These are phyloP conservation scores for Drosophila austrosaltans DNA, from an alignment of 2,888 invertebrate species.

Conservation along the genomic window DNA sequence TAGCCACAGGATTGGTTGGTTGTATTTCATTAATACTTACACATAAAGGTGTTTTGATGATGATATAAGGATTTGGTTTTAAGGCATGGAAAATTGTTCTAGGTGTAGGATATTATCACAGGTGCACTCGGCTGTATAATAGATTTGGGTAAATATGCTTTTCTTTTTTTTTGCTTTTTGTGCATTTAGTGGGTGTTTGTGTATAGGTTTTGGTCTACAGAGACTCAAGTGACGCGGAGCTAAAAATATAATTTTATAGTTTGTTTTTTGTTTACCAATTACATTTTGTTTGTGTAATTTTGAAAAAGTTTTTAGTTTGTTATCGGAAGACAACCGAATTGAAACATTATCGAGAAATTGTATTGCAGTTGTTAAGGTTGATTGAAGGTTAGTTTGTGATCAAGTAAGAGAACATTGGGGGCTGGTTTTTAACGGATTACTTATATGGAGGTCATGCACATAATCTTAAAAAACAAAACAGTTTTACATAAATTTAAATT, in stretches of 20 bases:
- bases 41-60: conserved; percentile 32
- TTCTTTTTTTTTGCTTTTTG: conserved; percentile 11
- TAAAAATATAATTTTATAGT: conserved; percentile 66
- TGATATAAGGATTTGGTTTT: conserved; percentile 23
- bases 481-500: too few relatives aligned
- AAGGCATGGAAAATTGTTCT: conserved; percentile 30
- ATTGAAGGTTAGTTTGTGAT: background rate
- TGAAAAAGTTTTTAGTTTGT: conserved; percentile 7
- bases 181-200: conserved; percentile 29
- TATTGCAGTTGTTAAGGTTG: conserved; percentile 34
- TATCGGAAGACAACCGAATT: conserved; percentile 30
- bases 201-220: conserved; percentile 44
- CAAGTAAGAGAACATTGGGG: background rate
- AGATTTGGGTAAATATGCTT: conserved; percentile 21
- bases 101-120: conserved; percentile 36
- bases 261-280: conserved; percentile 17
- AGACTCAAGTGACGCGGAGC: conserved; percentile 68
- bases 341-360: conserved; percentile 35
- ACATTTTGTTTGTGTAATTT: conserved; percentile 2
- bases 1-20: background rate
- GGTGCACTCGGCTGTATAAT: conserved; percentile 37
- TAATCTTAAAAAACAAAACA: too few relatives aligned
- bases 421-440: too few relatives aligned
- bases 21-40: conserved; percentile 38
- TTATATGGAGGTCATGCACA: too few relatives aligned